Evolutionary conservation across 1,140 invertebrate genomes (phyloP).

Genomic region (Drosophila setifemur): DNA sequence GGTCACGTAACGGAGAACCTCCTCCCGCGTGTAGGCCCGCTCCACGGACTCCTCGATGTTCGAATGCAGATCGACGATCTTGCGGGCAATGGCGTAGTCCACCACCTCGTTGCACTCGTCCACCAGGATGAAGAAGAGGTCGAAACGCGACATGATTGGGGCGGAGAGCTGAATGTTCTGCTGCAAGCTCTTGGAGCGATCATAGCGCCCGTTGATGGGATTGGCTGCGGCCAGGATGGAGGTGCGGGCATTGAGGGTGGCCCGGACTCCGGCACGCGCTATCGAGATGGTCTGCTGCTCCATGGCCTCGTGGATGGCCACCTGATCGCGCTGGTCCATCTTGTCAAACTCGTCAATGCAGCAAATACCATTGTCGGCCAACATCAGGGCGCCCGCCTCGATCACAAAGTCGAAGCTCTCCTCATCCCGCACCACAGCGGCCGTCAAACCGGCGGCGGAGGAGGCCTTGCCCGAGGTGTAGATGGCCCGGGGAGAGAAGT

Average conservation of each 20-base stretch:
- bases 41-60: constrained; percentile 90
- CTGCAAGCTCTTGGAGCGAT: constrained; percentile 95
- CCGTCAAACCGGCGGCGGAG: constrained; percentile 98
- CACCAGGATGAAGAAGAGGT: constrained; percentile 98
- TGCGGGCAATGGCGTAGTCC: constrained; percentile 97
- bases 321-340: constrained; percentile 98
- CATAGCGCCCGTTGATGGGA: constrained; percentile 98
- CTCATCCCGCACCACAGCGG: constrained; percentile 98
- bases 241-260: constrained; percentile 98
- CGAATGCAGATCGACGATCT: constrained; percentile 97
- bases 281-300: constrained; percentile 99
- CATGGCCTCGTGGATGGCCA: constrained; percentile 99
- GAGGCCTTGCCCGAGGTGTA: constrained; percentile 99
- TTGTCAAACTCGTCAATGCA: constrained; percentile 99
- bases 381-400: constrained; percentile 99
- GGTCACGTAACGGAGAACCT: constrained; percentile 96
- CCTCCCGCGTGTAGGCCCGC: constrained; percentile 91
- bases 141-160: constrained; percentile 99
- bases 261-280: constrained; percentile 98
- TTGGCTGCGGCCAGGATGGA: constrained; percentile 99
- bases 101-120: constrained; percentile 97
- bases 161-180: constrained; percentile 97
- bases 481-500: constrained; percentile 97
- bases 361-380: constrained; percentile 99
- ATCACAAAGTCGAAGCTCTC: constrained; percentile 99